Percentiles rank a stretch among this genome's conserved stretches.
Conservation (phyloP, 2,888 invertebrate species). For the Megastigmus dorsalis region DNA sequence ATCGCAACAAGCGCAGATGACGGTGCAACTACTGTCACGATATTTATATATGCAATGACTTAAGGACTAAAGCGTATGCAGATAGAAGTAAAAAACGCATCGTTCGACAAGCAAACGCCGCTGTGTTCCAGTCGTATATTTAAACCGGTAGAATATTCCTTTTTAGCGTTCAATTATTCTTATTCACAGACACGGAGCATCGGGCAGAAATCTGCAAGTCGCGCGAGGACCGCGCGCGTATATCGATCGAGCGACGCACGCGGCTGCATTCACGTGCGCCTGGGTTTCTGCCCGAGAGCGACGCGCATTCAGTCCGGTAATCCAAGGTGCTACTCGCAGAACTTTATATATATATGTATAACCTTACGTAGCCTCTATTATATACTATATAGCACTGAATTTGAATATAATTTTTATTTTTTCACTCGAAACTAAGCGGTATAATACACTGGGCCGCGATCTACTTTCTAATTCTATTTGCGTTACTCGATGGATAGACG, state of each 20-base stretch:
- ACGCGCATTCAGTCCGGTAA: not conserved
- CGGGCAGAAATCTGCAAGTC: not conserved
- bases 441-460: no score
- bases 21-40: not conserved
- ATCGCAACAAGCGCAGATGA: not conserved
- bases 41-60: not conserved
- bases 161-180: slow-evolving; percentile 12
- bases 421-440: no score
- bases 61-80: not conserved
- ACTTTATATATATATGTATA: no score
- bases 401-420: not conserved
- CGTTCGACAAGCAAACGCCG: slow-evolving; percentile 1
- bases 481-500: not conserved
- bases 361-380: not conserved
- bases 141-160: not conserved
- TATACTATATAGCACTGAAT: not conserved
- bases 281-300: no score
- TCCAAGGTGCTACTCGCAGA: slow-evolving; percentile 17
- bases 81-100: not conserved
- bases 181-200: not conserved
- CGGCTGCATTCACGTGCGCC: no score
- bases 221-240: not conserved
- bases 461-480: no score
- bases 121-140: slow-evolving; percentile 6
- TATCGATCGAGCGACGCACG: no score